phyloP scores from a whole-genome alignment of 2,797 vertebrate genomes.

The Tauraco hartlaubi region DNA sequence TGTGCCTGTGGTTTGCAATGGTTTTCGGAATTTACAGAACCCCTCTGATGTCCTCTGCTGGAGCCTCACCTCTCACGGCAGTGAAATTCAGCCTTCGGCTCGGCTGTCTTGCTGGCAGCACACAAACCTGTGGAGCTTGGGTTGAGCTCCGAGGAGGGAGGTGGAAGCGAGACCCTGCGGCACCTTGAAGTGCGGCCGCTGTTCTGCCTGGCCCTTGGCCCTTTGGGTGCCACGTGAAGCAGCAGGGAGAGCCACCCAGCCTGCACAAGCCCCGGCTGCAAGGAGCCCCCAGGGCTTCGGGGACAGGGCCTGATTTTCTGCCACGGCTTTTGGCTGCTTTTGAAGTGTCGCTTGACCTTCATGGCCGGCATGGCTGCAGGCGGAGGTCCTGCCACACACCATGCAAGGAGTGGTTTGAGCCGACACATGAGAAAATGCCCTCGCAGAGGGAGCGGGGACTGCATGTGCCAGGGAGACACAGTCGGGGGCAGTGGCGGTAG shows the following conservation, averaged over 20 bases:
- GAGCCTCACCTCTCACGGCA: not conserved
- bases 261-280: not conserved
- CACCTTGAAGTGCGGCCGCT: not conserved
- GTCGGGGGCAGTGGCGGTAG: not conserved
- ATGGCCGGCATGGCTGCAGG: accelerated
- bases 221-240: not conserved
- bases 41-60: not conserved
- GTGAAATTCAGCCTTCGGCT: not conserved
- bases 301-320: not conserved
- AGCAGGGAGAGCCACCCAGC: not conserved
- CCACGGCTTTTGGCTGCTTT: not conserved
- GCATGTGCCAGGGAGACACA: not conserved
- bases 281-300: accelerated
- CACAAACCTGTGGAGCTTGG: not conserved
- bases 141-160: accelerated
- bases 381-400: not conserved
- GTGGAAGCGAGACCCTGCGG: accelerated
- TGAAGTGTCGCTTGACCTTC: accelerated
- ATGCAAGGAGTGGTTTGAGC: not conserved
- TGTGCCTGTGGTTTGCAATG: not conserved
- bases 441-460: accelerated
- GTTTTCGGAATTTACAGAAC: not conserved
- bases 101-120: accelerated
- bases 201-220: not conserved
- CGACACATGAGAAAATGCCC: not conserved